Conservation (phyloP, 2,797 vertebrate genomes). For the Muraenolepis orangiensis region DNA sequence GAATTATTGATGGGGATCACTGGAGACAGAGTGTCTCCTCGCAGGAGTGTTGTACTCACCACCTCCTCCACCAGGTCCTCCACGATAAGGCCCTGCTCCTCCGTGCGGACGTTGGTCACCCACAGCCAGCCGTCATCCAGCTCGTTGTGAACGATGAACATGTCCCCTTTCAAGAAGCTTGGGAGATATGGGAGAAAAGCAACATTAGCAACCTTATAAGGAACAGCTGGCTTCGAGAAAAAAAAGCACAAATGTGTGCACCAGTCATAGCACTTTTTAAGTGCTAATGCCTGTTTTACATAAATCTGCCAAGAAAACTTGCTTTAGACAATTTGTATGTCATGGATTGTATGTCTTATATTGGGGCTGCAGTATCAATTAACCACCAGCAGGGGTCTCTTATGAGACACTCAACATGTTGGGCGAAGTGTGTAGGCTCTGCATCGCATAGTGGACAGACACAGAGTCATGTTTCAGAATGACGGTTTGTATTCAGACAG, state of each 20-base stretch:
- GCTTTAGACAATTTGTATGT: background rate
- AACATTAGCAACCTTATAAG: background rate
- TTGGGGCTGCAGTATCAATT: conserved; percentile 17
- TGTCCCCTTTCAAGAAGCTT: conserved; percentile 99
- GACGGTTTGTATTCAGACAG: conserved; percentile 44
- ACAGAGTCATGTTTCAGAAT: conserved; percentile 9
- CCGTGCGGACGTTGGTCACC: conserved; percentile 95
- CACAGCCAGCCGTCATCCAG: conserved; percentile 99
- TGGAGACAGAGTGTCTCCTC: background rate
- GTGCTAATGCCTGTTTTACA: background rate
- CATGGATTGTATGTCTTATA: background rate
- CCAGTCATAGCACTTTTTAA: background rate
- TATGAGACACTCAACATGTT: conserved; percentile 23
- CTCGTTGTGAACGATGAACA: conserved; percentile 99
- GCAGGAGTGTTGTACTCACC: conserved; percentile 67
- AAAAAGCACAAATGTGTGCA: background rate
- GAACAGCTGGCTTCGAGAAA: too few species aligned
- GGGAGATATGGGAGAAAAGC: background rate
- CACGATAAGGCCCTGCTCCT: conserved; percentile 98
- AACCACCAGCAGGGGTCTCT: conserved; percentile 58
- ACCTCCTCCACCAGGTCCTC: conserved; percentile 97
- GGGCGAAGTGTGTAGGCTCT: conserved; percentile 12
- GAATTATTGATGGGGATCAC: background rate
- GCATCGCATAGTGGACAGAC: conserved; percentile 17
- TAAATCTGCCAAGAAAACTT: background rate